Evolutionary conservation across 2,888 invertebrate species (phyloP).

Genomic region (Trileptium ribeirensis): DNA sequence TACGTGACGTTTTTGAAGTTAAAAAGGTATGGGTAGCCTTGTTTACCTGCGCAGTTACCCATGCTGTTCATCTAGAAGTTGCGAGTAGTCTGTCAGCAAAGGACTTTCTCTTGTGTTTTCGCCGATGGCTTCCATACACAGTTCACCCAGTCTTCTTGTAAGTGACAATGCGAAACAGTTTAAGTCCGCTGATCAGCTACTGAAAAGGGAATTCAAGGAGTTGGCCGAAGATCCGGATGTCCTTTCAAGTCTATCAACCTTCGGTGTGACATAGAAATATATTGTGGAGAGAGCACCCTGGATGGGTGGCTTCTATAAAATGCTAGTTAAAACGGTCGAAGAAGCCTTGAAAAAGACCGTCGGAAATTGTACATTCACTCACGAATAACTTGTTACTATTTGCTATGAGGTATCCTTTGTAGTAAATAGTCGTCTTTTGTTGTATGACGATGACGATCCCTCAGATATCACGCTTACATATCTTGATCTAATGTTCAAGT

Average conservation of each 20-base stretch:
- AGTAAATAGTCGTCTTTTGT: neutral
- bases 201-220: neutral
- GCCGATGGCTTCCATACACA: neutral
- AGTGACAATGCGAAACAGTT: no score
- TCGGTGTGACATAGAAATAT: no score
- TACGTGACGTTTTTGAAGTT: neutral
- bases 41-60: conserved; percentile 18
- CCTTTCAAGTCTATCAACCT: neutral
- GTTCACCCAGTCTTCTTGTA: neutral
- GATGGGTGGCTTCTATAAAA: no score
- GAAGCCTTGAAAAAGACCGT: neutral
- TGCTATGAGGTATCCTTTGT: neutral
- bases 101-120: neutral
- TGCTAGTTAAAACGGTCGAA: neutral
- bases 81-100: neutral
- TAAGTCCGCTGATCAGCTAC: neutral
- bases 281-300: no score
- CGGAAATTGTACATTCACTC: neutral
- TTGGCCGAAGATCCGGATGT: neutral
- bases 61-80: conserved; percentile 21
- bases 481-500: no score
- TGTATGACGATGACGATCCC: no score
- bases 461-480: no score
- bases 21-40: conserved; percentile 17
- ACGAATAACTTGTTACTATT: neutral